Evolutionary conservation across 2,888 invertebrate species (phyloP).

Genomic region (Drosophila quinaria): DNA sequence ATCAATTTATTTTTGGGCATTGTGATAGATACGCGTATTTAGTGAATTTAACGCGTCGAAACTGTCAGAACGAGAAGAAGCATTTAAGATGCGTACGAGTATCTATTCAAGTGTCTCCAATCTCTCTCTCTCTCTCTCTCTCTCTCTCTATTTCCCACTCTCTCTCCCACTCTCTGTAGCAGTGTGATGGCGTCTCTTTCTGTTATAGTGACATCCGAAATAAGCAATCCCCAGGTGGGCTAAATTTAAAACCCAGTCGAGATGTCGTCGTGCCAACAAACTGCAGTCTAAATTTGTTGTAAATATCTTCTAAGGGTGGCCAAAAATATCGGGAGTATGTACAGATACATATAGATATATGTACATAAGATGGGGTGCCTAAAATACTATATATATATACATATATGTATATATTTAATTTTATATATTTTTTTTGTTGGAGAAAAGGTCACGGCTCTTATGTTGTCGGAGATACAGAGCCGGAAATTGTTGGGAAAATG

Average conservation of each 20-base stretch:
- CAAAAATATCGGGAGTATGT: conserved; percentile 49
- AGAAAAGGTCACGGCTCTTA: conserved; percentile 54
- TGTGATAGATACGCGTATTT: conserved; percentile 13
- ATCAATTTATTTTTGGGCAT: conserved; percentile 21
- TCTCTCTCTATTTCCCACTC: not conserved
- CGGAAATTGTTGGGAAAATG: conserved; percentile 33
- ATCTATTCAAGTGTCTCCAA: conserved; percentile 5
- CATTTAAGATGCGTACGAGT: conserved; percentile 20
- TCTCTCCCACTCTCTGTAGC: not conserved
- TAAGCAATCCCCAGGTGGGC: conserved; percentile 66
- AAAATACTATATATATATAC: conserved; percentile 3
- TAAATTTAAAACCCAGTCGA: conserved; percentile 57
- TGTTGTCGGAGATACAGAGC: conserved; percentile 16
- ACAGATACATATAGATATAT: conserved; percentile 5
- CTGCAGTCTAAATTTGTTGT: conserved; percentile 58
- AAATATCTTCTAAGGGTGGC: conserved; percentile 51
- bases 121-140: not conserved
- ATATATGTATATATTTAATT: conserved; percentile 1
- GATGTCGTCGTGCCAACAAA: conserved; percentile 57
- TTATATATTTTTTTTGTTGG: not conserved
- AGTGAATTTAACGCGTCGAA: conserved; percentile 2
- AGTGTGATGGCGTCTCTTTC: not conserved
- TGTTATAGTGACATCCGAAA: conserved; percentile 7
- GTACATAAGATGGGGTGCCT: conserved; percentile 4
- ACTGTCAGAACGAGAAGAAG: conserved; percentile 17